Conservation (phyloP, 2,113 vertebrate species). For the Sturnus vulgaris region DNA sequence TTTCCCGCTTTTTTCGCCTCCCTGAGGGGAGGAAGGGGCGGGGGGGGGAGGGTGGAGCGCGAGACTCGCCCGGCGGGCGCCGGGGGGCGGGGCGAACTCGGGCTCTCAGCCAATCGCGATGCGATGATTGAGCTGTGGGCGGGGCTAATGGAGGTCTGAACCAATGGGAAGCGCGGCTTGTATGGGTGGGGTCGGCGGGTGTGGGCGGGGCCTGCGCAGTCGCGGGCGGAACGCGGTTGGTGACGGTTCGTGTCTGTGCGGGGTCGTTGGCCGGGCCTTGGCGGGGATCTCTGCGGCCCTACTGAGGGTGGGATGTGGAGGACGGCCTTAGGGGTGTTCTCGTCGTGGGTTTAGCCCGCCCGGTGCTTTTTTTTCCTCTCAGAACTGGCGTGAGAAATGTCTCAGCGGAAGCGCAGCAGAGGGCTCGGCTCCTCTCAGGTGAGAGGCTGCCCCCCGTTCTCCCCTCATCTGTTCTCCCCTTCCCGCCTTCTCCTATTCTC, state of each 20-base stretch:
- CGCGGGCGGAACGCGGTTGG: no score
- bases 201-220: not conserved
- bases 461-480: not conserved
- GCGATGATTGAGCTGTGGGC: accelerated
- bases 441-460: accelerated
- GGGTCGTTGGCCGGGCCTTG: not conserved
- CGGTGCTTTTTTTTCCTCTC: not conserved
- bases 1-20: not conserved
- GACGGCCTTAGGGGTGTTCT: no score
- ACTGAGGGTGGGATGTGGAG: no score
- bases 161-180: not conserved
- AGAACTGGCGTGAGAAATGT: not conserved
- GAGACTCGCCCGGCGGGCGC: not conserved
- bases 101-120: accelerated
- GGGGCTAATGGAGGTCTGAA: accelerated
- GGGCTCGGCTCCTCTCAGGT: not conserved
- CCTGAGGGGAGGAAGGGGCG: not conserved
- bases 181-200: accelerated
- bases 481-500: accelerated
- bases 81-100: not conserved
- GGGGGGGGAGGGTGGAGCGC: no score
- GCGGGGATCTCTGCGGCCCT: accelerated
- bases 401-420: slow-evolving; percentile 3
- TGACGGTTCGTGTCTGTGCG: accelerated
- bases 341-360: accelerated